Evolutionary conservation across 2,797 vertebrate species (phyloP).

Genomic region (Rhinophrynus dorsalis): DNA sequence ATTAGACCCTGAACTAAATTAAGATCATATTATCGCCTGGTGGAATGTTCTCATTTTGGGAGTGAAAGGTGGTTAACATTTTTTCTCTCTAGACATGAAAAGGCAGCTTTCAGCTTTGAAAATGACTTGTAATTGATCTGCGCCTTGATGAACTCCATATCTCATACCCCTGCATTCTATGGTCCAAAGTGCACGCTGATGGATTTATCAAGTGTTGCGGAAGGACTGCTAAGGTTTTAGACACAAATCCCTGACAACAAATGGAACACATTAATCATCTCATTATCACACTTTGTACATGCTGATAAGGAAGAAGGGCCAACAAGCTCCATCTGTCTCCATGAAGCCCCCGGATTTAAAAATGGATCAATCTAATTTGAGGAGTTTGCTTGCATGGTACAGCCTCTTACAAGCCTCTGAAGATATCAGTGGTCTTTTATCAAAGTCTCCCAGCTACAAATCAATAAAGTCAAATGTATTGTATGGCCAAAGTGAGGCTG

Average conservation of each 20-base stretch:
- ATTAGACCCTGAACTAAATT: background rate
- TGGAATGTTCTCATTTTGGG: background rate
- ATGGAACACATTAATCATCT: constrained; percentile 9
- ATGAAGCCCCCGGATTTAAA: background rate
- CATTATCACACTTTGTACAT: constrained; percentile 47
- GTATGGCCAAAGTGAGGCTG: too few relatives aligned
- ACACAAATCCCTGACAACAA: constrained; percentile 29
- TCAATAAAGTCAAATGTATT: background rate
- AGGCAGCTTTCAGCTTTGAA: constrained; percentile 18
- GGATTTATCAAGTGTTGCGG: constrained; percentile 37
- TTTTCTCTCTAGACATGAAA: constrained; percentile 4
- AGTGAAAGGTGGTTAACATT: background rate
- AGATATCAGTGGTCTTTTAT: background rate
- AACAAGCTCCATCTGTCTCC: constrained; percentile 37
- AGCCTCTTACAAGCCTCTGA: background rate
- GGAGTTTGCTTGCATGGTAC: background rate
- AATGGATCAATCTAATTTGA: background rate
- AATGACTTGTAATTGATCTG: background rate
- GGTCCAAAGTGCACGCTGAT: constrained; percentile 4
- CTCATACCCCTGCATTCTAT: background rate
- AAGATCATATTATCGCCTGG: background rate
- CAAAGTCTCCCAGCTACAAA: background rate
- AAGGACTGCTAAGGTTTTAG: constrained; percentile 17
- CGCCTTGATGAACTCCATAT: background rate
- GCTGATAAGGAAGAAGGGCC: constrained; percentile 23